Conservation (phyloP, 2,113 vertebrate species). For the Rhinoptilus africanus region DNA sequence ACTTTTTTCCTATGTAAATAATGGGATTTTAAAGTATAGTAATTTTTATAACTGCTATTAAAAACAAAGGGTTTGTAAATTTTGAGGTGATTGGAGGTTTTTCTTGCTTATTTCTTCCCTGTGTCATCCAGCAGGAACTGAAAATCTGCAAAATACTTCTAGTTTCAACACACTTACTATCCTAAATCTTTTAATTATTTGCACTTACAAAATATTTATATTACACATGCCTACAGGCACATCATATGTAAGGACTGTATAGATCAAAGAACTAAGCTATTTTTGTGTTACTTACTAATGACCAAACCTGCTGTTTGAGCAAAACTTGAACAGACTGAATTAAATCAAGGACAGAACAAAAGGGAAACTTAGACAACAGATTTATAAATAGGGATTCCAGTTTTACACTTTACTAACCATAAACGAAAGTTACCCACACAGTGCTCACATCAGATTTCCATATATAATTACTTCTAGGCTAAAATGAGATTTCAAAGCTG, state of each 20-base stretch:
- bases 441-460: conserved; percentile 30
- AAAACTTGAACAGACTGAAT: conserved; percentile 38
- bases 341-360: conserved; percentile 39
- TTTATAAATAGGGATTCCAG: conserved; percentile 16
- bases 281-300: conserved; percentile 31
- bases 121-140: neutral
- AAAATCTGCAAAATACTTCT: conserved; percentile 28
- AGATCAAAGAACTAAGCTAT: conserved; percentile 32
- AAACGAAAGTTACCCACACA: conserved; percentile 24
- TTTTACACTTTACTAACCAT: conserved; percentile 40
- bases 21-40: neutral
- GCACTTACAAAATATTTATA: conserved; percentile 43
- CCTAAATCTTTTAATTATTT: conserved; percentile 48
- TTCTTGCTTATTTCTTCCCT: neutral
- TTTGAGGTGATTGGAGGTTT: neutral
- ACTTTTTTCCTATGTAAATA: neutral
- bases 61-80: neutral
- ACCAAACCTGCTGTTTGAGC: conserved; percentile 52
- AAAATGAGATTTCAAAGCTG: conserved; percentile 14
- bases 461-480: conserved; percentile 23
- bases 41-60: neutral
- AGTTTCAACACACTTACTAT: conserved; percentile 25
- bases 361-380: neutral
- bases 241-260: neutral
- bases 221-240: neutral